Percentiles rank a stretch among this genome's conserved stretches.
These are phyloP conservation scores for Phania funesta DNA, from an alignment of 2,888 invertebrate genomes.

Conservation along the genomic window DNA sequence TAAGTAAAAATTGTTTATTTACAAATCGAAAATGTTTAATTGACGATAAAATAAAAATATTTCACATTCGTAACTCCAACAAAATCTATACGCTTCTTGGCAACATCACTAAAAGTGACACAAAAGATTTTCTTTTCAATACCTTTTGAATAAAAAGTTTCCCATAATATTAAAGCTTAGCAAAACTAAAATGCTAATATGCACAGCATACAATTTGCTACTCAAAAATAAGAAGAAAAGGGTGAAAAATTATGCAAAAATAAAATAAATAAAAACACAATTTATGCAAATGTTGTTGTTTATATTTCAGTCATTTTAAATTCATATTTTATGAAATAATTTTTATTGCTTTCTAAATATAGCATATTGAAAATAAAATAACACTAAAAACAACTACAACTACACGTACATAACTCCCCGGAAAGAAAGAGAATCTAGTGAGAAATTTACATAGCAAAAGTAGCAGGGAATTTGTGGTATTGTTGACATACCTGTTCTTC, in stretches of 20 bases:
- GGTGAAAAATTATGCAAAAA: conserved; percentile 18
- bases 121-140: conserved; percentile 23
- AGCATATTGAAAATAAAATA: conserved; percentile 9
- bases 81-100: conserved; percentile 5
- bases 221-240: background rate
- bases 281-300: conserved; percentile 64
- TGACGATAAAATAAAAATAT: background rate
- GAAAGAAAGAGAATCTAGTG: background rate
- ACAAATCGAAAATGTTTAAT: too few relatives aligned
- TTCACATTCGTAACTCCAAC: background rate
- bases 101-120: conserved; percentile 28
- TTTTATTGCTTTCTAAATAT: conserved; percentile 51
- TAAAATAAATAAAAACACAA: conserved; percentile 47
- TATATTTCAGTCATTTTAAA: conserved; percentile 60
- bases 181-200: conserved; percentile 25
- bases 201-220: conserved; percentile 43
- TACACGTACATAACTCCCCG: background rate
- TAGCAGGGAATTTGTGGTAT: background rate
- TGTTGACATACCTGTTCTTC: conserved; percentile 3
- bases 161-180: conserved; percentile 34
- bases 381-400: background rate
- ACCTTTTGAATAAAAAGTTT: conserved; percentile 27
- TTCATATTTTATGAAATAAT: conserved; percentile 61
- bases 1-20: background rate
- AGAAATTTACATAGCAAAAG: background rate